Conservation (phyloP, 2,888 invertebrate species). For the Drosophila koepferae region DNA sequence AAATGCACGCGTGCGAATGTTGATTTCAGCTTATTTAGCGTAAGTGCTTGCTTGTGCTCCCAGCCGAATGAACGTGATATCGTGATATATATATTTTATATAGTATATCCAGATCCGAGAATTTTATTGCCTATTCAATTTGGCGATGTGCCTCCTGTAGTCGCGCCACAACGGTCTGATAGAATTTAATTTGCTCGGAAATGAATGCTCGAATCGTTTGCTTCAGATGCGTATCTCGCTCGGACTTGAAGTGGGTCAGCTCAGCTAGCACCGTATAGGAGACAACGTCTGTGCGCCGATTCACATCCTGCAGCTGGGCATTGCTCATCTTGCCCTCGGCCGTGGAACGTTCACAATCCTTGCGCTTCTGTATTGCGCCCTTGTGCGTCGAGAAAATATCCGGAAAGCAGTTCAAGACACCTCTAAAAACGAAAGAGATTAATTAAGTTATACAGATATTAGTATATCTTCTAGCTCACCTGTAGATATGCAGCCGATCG, state of each 20-base stretch:
- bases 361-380: slow-evolving; percentile 94
- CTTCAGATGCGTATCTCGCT: slow-evolving; percentile 94
- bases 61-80: slow-evolving; percentile 45
- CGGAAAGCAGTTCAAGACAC: slow-evolving; percentile 95
- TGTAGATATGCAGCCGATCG: slow-evolving; percentile 96
- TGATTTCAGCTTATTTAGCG: slow-evolving; percentile 55
- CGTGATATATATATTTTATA: slow-evolving; percentile 3
- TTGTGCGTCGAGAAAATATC: slow-evolving; percentile 96
- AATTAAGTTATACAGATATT: background rate
- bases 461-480: slow-evolving; percentile 47
- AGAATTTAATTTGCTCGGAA: slow-evolving; percentile 95
- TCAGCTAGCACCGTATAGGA: slow-evolving; percentile 97
- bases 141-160: slow-evolving; percentile 88
- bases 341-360: slow-evolving; percentile 93
- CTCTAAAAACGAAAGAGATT: slow-evolving; percentile 85
- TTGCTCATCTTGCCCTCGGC: slow-evolving; percentile 93
- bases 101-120: slow-evolving; percentile 12
- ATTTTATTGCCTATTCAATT: slow-evolving; percentile 79
- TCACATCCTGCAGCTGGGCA: slow-evolving; percentile 92
- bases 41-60: slow-evolving; percentile 52
- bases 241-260: slow-evolving; percentile 95
- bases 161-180: slow-evolving; percentile 92
- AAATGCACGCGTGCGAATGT: slow-evolving; percentile 78
- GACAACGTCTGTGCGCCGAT: slow-evolving; percentile 94
- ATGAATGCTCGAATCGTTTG: slow-evolving; percentile 94